Percentiles rank a stretch among this genome's conserved stretches.
These are phyloP conservation scores for Menidia beryllina DNA, from an alignment of 2,113 vertebrate genomes.

Conservation along the genomic window DNA sequence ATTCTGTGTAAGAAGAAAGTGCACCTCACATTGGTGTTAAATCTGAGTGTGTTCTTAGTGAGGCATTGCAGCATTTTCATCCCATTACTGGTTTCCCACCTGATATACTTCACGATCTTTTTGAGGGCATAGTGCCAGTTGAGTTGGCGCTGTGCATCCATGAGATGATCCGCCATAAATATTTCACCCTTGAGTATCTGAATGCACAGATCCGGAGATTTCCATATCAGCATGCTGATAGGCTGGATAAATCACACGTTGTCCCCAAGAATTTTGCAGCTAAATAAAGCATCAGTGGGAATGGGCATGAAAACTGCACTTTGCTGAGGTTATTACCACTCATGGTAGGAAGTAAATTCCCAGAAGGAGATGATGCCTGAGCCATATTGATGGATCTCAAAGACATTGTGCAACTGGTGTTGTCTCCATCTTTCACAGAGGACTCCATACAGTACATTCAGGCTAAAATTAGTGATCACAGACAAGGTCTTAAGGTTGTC, in stretches of 20 bases:
- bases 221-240: constrained; percentile 41
- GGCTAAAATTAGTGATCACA: constrained; percentile 42
- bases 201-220: constrained; percentile 24
- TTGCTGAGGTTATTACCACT: constrained; percentile 26
- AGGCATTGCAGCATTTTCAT: constrained; percentile 14
- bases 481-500: neutral
- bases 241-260: constrained; percentile 32
- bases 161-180: constrained; percentile 14
- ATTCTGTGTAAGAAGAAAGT: neutral
- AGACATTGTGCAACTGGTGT: constrained; percentile 23
- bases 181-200: constrained; percentile 43
- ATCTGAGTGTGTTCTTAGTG: constrained; percentile 4
- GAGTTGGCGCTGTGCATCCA: constrained; percentile 36
- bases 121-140: constrained; percentile 45
- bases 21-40: neutral
- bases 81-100: constrained; percentile 18
- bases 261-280: constrained; percentile 23
- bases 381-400: constrained; percentile 28
- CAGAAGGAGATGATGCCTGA: constrained; percentile 29
- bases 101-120: constrained; percentile 10
- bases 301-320: constrained; percentile 38
- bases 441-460: constrained; percentile 27
- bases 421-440: constrained; percentile 30
- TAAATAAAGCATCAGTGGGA: constrained; percentile 28
- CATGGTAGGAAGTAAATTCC: constrained; percentile 19